These are phyloP conservation scores for Parnassius mnemosyne DNA, from an alignment of 2,888 invertebrate species.

Conservation along the genomic window DNA sequence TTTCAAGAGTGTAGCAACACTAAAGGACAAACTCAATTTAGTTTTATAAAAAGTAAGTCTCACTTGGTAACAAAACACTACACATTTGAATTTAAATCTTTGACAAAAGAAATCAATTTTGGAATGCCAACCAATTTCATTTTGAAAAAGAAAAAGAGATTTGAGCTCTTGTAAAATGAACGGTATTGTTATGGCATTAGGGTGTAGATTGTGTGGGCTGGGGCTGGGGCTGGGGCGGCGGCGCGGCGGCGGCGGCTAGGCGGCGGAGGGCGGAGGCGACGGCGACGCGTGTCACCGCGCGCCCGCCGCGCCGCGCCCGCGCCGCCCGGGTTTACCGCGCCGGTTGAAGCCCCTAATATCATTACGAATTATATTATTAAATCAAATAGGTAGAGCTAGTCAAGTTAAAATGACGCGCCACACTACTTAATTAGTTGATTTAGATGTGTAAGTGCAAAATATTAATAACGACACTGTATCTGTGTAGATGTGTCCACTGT, in stretches of 20 bases:
- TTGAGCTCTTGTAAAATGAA: slow-evolving; percentile 5
- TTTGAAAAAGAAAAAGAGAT: not conserved
- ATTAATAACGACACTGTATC: too few species aligned
- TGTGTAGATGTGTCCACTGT: too few species aligned
- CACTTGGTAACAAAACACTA: not conserved
- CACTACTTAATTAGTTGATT: too few species aligned
- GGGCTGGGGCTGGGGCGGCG: slow-evolving; percentile 43
- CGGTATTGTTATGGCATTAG: slow-evolving; percentile 24
- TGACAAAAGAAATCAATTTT: not conserved
- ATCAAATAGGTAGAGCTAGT: too few species aligned
- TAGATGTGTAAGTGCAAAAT: too few species aligned
- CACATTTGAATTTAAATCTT: not conserved
- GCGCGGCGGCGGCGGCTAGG: slow-evolving; percentile 40
- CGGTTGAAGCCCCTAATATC: slow-evolving; percentile 68
- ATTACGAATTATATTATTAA: not conserved
- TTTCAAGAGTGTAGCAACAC: not conserved
- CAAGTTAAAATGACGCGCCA: too few species aligned
- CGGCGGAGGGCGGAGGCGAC: slow-evolving; percentile 34
- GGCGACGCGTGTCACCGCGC: slow-evolving; percentile 50
- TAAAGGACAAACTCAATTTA: not conserved
- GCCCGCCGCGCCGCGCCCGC: slow-evolving; percentile 52
- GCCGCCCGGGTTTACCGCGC: slow-evolving; percentile 67
- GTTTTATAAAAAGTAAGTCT: too few species aligned
- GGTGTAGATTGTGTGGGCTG: slow-evolving; percentile 31
- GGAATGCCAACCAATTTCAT: not conserved